These are phyloP conservation scores for Temnothorax unifasciatus DNA, from an alignment of 2,888 invertebrate genomes.

Conservation along the genomic window DNA sequence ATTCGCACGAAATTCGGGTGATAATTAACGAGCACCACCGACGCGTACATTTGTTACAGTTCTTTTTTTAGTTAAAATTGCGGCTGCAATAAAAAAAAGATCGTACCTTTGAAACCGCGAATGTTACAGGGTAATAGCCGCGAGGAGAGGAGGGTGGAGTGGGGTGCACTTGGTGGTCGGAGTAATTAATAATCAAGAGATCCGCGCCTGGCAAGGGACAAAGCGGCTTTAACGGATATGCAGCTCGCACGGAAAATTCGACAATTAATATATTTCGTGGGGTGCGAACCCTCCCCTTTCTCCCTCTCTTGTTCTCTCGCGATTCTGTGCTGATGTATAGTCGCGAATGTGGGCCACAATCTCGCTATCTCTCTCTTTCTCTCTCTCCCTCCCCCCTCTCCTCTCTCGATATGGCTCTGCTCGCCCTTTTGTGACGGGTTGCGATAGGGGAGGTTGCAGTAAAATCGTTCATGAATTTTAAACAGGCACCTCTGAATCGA, in stretches of 20 bases:
- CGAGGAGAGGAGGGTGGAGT: conserved; percentile 5
- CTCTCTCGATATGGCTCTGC: conserved; percentile 68
- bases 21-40: conserved; percentile 71
- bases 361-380: conserved; percentile 37
- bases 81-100: conserved; percentile 49
- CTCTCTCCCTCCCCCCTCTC: conserved; percentile 44
- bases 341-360: conserved; percentile 60
- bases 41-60: conserved; percentile 65
- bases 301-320: conserved; percentile 32
- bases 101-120: conserved; percentile 67
- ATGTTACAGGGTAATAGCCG: conserved; percentile 55
- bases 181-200: conserved; percentile 78
- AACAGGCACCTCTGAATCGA: conserved; percentile 83
- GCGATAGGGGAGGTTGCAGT: conserved; percentile 76
- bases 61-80: conserved; percentile 65
- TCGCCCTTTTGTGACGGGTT: conserved; percentile 77
- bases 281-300: conserved; percentile 50
- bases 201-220: conserved; percentile 71
- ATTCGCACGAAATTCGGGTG: conserved; percentile 67
- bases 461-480: conserved; percentile 86
- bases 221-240: conserved; percentile 78
- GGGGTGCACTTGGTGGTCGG: conserved; percentile 64
- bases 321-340: conserved; percentile 48
- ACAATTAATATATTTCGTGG: conserved; percentile 82
- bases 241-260: conserved; percentile 82